Conservation (phyloP, 2,113 vertebrate species). For the Cryptoleucopteryx plumbea region DNA sequence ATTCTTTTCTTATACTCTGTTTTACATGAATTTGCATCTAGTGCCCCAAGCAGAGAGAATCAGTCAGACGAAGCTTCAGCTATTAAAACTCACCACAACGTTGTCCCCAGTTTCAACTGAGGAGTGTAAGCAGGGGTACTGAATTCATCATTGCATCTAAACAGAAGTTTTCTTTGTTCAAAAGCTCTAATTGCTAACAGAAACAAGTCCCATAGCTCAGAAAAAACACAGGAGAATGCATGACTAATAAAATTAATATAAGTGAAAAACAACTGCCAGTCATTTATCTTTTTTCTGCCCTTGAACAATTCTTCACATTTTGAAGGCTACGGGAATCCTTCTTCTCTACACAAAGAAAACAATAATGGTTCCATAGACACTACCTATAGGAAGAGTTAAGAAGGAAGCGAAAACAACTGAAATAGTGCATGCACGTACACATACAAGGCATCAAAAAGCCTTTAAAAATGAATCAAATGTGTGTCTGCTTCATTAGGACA, state of each 20-base stretch:
- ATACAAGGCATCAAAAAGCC: not conserved
- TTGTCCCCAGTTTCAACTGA: not conserved
- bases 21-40: slow-evolving; percentile 45
- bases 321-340: not conserved
- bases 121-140: not conserved
- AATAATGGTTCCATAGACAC: not conserved
- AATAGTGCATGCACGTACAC: rapidly evolving
- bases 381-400: not conserved
- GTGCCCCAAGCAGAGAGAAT: slow-evolving; percentile 20
- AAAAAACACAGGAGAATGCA: slow-evolving; percentile 16
- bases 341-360: not conserved
- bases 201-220: slow-evolving; percentile 20
- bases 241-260: slow-evolving; percentile 45
- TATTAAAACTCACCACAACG: not conserved
- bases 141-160: slow-evolving; percentile 16
- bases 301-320: slow-evolving; percentile 32
- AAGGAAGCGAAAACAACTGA: not conserved
- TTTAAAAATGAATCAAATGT: not conserved
- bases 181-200: slow-evolving; percentile 20
- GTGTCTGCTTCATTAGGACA: not conserved
- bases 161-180: slow-evolving; percentile 27
- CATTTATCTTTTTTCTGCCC: slow-evolving; percentile 36
- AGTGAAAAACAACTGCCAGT: slow-evolving; percentile 33
- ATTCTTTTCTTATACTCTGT: not conserved
- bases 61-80: not conserved